phyloP scores from a whole-genome alignment of 2,113 vertebrate genomes.

The Limanda limanda region DNA sequence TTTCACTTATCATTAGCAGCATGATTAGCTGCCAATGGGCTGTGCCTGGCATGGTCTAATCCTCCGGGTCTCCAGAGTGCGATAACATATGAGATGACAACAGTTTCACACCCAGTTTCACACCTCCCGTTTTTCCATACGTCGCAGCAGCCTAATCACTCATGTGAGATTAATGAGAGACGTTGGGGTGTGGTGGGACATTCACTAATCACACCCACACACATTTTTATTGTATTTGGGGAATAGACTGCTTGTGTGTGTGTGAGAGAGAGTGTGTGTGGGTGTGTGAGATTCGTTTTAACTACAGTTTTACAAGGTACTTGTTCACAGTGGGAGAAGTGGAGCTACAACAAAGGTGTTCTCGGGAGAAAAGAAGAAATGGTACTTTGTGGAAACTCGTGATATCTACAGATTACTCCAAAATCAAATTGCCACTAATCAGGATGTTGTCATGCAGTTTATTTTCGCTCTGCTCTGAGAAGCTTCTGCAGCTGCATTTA shows the following conservation, averaged over 20 bases:
- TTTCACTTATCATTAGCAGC: conserved; percentile 75
- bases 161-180: conserved; percentile 81
- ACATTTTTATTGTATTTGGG: conserved; percentile 46
- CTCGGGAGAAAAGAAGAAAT: conserved; percentile 29
- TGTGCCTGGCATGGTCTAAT: conserved; percentile 68
- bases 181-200: conserved; percentile 71
- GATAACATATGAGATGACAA: conserved; percentile 79
- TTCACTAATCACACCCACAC: conserved; percentile 70
- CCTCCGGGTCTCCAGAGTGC: conserved; percentile 65
- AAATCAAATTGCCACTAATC: conserved; percentile 32
- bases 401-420: not conserved
- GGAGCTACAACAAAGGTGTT: conserved; percentile 35
- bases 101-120: conserved; percentile 80
- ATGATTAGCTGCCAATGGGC: conserved; percentile 80
- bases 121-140: conserved; percentile 71
- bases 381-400: conserved; percentile 12
- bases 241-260: conserved; percentile 24
- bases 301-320: conserved; percentile 16
- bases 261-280: conserved; percentile 14
- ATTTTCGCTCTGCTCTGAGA: not conserved
- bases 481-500: not conserved
- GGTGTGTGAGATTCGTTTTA: conserved; percentile 30
- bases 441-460: not conserved
- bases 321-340: conserved; percentile 19
- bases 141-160: conserved; percentile 73